These are phyloP conservation scores for Parazoanthus atlanticus DNA, from an alignment of 92 coral and sea anemone genomes.

Conservation along the genomic window DNA sequence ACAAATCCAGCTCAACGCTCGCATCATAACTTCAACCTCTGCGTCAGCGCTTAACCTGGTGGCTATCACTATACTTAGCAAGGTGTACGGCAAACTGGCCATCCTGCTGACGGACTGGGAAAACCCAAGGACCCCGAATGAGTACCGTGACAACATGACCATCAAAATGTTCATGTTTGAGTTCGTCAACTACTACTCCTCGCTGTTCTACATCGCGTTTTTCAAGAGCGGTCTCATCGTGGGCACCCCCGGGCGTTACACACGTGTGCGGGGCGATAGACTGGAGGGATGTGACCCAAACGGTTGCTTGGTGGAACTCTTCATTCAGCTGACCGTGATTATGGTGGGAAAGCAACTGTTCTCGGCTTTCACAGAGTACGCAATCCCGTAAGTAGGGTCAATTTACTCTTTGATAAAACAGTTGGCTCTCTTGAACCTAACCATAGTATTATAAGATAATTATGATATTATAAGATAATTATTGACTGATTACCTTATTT, in stretches of 20 bases:
- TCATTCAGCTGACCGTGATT: slow-evolving; percentile 87
- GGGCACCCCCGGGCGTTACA: slow-evolving; percentile 83
- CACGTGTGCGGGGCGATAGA: slow-evolving; percentile 77
- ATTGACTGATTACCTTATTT: too few species aligned
- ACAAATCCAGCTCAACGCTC: slow-evolving; percentile 81
- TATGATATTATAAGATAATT: too few species aligned
- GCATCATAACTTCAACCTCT: slow-evolving; percentile 86
- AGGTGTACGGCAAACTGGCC: slow-evolving; percentile 83
- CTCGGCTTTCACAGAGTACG: slow-evolving; percentile 76
- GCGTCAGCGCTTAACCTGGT: slow-evolving; percentile 85
- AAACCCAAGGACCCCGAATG: slow-evolving; percentile 87
- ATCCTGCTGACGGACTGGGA: slow-evolving; percentile 91
- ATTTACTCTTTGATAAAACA: neutral
- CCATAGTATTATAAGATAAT: too few species aligned
- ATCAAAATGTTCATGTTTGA: slow-evolving; percentile 90
- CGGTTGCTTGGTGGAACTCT: slow-evolving; percentile 92
- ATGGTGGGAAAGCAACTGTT: slow-evolving; percentile 91
- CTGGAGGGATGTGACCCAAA: slow-evolving; percentile 96
- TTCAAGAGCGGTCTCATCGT: slow-evolving; percentile 75
- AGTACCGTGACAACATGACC: slow-evolving; percentile 82
- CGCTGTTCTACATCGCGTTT: slow-evolving; percentile 91
- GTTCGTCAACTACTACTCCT: slow-evolving; percentile 93
- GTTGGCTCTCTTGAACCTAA: too few species aligned
- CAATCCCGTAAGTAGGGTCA: slow-evolving; percentile 77
- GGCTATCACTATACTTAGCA: slow-evolving; percentile 79